phyloP scores from a whole-genome alignment of 2,797 vertebrate genomes.

The Catostomus latipinnis region DNA sequence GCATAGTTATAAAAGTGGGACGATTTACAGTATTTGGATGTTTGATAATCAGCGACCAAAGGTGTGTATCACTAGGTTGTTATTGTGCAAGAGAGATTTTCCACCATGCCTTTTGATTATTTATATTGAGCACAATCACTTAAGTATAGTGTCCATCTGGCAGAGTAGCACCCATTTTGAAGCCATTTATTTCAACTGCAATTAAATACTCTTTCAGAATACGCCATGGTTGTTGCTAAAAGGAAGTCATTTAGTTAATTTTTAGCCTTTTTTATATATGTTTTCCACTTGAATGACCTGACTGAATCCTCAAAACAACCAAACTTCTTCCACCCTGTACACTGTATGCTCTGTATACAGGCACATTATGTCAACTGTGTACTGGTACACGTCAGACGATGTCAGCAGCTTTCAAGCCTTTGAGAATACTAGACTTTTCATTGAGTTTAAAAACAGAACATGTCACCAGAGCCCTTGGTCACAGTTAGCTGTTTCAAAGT shows the following conservation, averaged over 20 bases:
- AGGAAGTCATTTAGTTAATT: constrained; percentile 33
- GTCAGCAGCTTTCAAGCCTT: constrained; percentile 26
- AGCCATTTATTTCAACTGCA: constrained; percentile 34
- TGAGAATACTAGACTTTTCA: constrained; percentile 23
- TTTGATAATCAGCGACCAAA: constrained; percentile 57
- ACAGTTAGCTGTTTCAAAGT: constrained; percentile 1
- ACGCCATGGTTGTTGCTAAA: neutral
- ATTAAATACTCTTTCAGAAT: constrained; percentile 24
- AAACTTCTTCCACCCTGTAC: constrained; percentile 12
- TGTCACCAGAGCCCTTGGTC: neutral
- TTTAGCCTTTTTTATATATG: neutral
- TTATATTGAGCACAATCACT: constrained; percentile 17
- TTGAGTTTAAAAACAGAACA: constrained; percentile 19
- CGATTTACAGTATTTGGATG: constrained; percentile 28
- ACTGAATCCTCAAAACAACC: constrained; percentile 28
- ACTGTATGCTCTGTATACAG: constrained; percentile 35
- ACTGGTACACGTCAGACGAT: constrained; percentile 17
- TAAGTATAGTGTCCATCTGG: constrained; percentile 10
- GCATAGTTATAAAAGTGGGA: constrained; percentile 4
- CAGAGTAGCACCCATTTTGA: constrained; percentile 7
- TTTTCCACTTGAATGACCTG: constrained; percentile 19
- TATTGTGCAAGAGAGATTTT: constrained; percentile 26
- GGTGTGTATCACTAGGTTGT: constrained; percentile 41
- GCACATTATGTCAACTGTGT: constrained; percentile 29
- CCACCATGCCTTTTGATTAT: constrained; percentile 19